phyloP scores from a whole-genome alignment of 2,888 invertebrate genomes.

The Phalangium opilio region DNA sequence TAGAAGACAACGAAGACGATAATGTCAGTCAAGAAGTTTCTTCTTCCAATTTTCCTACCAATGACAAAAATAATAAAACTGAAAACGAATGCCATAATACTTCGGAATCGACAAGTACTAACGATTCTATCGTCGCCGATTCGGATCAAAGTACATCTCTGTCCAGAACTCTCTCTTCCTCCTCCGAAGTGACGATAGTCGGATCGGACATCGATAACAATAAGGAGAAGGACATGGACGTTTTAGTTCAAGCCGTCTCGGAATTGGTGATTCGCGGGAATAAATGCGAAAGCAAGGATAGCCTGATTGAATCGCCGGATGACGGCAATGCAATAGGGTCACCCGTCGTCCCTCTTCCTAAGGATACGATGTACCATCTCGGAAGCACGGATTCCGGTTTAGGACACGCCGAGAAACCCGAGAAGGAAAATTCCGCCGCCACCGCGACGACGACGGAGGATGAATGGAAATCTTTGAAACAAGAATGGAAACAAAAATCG shows the following conservation, averaged over 20 bases:
- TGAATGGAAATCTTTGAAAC: background rate
- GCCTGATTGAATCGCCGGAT: background rate
- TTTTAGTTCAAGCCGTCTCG: background rate
- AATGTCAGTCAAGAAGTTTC: background rate
- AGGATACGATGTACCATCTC: background rate
- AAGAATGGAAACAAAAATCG: slow-evolving; percentile 21
- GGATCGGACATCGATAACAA: too few species aligned
- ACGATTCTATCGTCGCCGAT: background rate
- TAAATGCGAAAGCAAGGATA: slow-evolving; percentile 3
- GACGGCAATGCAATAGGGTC: background rate
- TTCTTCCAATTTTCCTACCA: background rate
- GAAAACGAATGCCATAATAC: background rate
- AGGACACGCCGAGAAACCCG: slow-evolving; percentile 6
- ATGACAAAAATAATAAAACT: background rate
- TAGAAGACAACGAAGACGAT: slow-evolving; percentile 31
- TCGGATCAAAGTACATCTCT: background rate
- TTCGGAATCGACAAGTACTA: background rate
- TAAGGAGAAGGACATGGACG: background rate
- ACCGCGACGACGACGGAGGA: background rate
- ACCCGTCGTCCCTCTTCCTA: background rate
- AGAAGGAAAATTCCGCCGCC: background rate
- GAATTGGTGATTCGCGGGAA: background rate
- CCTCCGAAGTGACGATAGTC: background rate
- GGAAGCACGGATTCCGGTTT: slow-evolving; percentile 2
- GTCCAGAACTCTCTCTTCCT: background rate